Conservation (phyloP, 2,797 vertebrate genomes). For the Brotula barbata region DNA sequence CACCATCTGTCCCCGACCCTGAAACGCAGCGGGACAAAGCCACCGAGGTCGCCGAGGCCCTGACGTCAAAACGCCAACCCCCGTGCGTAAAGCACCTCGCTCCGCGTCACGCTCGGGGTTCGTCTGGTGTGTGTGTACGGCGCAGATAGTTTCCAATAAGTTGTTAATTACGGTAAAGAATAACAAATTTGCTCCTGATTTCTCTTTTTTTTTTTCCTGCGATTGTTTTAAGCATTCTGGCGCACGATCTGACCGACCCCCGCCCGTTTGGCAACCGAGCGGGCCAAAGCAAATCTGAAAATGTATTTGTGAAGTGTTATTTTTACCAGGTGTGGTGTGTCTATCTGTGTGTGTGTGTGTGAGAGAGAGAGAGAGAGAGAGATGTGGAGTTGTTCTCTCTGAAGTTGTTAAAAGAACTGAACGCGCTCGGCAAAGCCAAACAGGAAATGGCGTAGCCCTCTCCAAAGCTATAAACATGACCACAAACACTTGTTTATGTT, state of each 20-base stretch:
- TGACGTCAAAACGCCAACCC: conserved; percentile 3
- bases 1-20: conserved; percentile 52
- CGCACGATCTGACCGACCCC: conserved; percentile 40
- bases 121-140: conserved; percentile 12
- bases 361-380: conserved; percentile 23
- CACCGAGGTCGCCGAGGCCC: conserved; percentile 32
- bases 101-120: too few species aligned
- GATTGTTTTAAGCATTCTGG: conserved; percentile 30
- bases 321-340: neutral
- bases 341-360: conserved; percentile 1
- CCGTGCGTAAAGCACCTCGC: too few species aligned
- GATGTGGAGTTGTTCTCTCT: too few species aligned
- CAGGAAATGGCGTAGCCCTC: conserved; percentile 67
- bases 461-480: conserved; percentile 70
- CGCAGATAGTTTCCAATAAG: conserved; percentile 21
- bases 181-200: conserved; percentile 14
- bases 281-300: conserved; percentile 29
- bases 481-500: too few species aligned
- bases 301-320: conserved; percentile 23
- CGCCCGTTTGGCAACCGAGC: conserved; percentile 16
- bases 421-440: conserved; percentile 50
- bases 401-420: conserved; percentile 28
- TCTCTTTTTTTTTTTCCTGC: too few species aligned
- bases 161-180: conserved; percentile 33
- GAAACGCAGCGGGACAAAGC: conserved; percentile 28